A percentile compares a stretch with the other conserved stretches of the same genome.
These are phyloP conservation scores for Tringa solitaria DNA, from an alignment of 2,113 vertebrate species.

Conservation along the genomic window DNA sequence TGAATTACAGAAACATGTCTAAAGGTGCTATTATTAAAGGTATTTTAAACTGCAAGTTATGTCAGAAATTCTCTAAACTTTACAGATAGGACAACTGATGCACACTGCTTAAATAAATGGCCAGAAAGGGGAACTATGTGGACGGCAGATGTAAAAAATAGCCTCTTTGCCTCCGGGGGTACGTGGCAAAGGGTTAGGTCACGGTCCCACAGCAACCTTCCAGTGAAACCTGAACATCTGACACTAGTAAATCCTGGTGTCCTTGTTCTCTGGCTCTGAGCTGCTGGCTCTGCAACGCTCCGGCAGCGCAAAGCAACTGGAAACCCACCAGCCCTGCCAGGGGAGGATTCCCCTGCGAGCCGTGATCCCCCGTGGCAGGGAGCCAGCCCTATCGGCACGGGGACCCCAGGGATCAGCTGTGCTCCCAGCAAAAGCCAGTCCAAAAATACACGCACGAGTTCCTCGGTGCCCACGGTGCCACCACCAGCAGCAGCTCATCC, in stretches of 20 bases:
- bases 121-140: background rate
- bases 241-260: background rate
- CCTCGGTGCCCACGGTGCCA: background rate
- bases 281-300: accelerated
- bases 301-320: background rate
- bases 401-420: background rate
- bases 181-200: background rate
- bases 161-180: background rate
- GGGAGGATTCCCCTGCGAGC: accelerated
- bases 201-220: background rate
- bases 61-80: background rate
- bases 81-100: accelerated
- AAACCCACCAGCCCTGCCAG: background rate
- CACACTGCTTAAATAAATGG: background rate
- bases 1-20: background rate
- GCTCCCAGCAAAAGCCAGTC: background rate
- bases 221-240: background rate
- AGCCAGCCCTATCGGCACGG: accelerated
- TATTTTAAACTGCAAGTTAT: background rate
- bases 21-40: background rate
- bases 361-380: background rate
- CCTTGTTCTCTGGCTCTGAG: background rate
- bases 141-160: background rate
- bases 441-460: background rate
- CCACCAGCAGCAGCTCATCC: background rate